These are phyloP conservation scores for Adoxophyes honmai DNA, from an alignment of 1,140 invertebrate genomes.

Conservation along the genomic window DNA sequence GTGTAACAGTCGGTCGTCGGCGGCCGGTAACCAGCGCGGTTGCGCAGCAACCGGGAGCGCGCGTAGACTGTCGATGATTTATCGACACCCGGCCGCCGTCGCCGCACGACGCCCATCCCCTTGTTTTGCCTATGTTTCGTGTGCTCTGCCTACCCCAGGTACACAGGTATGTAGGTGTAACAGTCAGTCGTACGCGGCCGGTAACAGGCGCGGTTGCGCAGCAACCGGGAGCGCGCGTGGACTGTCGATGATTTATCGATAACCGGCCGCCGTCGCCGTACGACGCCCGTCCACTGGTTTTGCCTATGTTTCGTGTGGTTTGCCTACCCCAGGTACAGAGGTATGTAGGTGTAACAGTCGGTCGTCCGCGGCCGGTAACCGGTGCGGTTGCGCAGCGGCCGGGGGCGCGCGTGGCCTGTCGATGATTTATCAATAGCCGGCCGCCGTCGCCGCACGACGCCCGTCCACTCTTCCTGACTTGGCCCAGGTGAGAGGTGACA, in stretches of 20 bases:
- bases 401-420: constrained; percentile 60
- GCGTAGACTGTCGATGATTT: constrained; percentile 64
- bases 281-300: constrained; percentile 48
- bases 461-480: constrained; percentile 44
- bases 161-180: no score
- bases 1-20: no score
- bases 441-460: constrained; percentile 51
- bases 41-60: constrained; percentile 51
- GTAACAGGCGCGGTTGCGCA: constrained; percentile 31
- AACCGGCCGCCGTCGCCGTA: constrained; percentile 48
- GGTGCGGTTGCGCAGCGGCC: constrained; percentile 37
- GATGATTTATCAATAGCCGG: constrained; percentile 64
- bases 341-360: no score
- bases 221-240: constrained; percentile 60
- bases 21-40: no score
- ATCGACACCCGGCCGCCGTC: constrained; percentile 53
- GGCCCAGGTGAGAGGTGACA: constrained; percentile 19
- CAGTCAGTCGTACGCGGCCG: no score
- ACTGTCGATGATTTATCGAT: constrained; percentile 64
- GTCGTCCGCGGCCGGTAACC: no score
- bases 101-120: constrained; percentile 49
- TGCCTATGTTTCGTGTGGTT: no score
- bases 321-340: no score
- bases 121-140: no score
- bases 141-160: no score